These are phyloP conservation scores for Rafetus swinhoei DNA, from an alignment of 2,113 vertebrate species.

Conservation along the genomic window DNA sequence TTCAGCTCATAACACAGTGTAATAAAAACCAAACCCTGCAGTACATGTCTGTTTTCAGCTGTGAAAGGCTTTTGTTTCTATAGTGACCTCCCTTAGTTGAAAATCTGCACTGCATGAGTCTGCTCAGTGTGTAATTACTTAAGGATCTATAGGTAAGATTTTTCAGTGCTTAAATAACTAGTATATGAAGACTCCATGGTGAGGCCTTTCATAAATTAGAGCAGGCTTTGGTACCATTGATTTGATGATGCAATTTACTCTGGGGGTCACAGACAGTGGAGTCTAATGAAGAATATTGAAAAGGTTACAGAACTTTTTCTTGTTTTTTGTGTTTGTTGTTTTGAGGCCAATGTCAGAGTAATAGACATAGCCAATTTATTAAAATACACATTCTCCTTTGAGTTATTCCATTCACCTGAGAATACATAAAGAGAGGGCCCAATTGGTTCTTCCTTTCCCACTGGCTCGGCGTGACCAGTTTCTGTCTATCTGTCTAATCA, in stretches of 20 bases:
- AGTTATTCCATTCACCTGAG: slow-evolving; percentile 2
- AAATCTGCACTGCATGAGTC: slow-evolving; percentile 69
- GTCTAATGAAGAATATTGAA: slow-evolving; percentile 76
- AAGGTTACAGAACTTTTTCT: slow-evolving; percentile 67
- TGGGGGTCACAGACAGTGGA: slow-evolving; percentile 54
- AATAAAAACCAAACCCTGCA: slow-evolving; percentile 57
- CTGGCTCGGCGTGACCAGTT: background rate
- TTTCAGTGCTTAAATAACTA: slow-evolving; percentile 74
- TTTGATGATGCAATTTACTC: slow-evolving; percentile 75
- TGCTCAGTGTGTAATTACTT: slow-evolving; percentile 75
- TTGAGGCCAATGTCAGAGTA: slow-evolving; percentile 22
- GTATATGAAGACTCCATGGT: slow-evolving; percentile 72
- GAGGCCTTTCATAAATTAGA: slow-evolving; percentile 74
- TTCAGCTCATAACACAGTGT: slow-evolving; percentile 48
- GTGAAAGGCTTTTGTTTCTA: slow-evolving; percentile 68
- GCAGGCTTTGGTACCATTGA: slow-evolving; percentile 71
- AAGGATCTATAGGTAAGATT: slow-evolving; percentile 76
- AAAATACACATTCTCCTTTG: slow-evolving; percentile 4
- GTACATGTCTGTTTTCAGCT: slow-evolving; percentile 62
- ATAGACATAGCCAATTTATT: slow-evolving; percentile 10
- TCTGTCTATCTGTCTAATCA: background rate
- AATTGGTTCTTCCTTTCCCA: background rate
- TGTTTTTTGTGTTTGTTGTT: slow-evolving; percentile 48
- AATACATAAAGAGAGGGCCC: background rate
- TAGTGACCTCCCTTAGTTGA: slow-evolving; percentile 62